These are phyloP conservation scores for Leontopithecus rosalia DNA, from an alignment of 2,797 vertebrate genomes.

Conservation along the genomic window DNA sequence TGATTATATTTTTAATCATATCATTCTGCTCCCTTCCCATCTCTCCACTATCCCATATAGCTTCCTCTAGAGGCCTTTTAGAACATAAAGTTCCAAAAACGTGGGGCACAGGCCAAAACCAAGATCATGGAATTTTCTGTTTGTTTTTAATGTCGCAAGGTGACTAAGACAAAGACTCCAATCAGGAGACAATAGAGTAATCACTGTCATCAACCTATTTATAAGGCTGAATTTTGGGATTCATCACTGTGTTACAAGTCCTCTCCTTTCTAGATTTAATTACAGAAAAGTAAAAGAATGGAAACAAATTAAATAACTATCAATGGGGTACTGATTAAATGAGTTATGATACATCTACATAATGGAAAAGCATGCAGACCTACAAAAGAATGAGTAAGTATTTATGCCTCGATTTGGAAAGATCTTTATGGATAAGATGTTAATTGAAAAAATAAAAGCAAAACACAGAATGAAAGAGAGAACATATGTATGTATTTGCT, in stretches of 20 bases:
- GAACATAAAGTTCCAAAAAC: not conserved
- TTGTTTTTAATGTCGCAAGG: not conserved
- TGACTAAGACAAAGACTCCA: constrained; percentile 30
- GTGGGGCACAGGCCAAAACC: not conserved
- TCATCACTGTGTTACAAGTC: not conserved
- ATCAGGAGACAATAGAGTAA: not conserved
- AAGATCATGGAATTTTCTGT: constrained; percentile 20
- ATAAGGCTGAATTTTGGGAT: not conserved
- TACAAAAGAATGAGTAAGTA: not conserved
- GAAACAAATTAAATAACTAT: not conserved
- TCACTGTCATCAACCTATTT: not conserved
- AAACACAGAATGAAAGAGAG: constrained; percentile 6
- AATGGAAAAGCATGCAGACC: not conserved
- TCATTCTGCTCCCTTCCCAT: not conserved
- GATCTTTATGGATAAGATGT: not conserved
- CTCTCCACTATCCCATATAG: not conserved
- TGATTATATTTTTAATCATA: not conserved
- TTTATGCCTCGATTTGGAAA: constrained; percentile 19
- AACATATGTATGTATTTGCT: not conserved
- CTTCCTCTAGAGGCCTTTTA: not conserved
- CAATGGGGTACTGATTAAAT: not conserved
- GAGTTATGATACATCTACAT: not conserved
- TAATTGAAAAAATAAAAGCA: not conserved
- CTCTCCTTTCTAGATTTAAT: not conserved
- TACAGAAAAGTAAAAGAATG: not conserved